phyloP scores from a whole-genome alignment of 2,888 invertebrate genomes.

The Antheraea yamamai region DNA sequence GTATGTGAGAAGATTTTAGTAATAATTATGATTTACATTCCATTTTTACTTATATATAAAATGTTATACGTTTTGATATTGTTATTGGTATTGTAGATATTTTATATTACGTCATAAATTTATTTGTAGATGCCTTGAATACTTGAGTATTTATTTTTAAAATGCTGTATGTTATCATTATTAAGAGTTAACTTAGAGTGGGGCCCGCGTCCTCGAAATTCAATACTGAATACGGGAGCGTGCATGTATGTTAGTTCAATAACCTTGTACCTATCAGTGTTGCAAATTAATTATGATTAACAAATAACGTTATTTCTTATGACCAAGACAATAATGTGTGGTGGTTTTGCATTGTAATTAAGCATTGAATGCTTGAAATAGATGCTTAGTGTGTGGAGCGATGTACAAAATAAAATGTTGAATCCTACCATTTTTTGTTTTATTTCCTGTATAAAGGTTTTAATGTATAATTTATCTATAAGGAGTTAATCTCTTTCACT shows the following conservation, averaged over 20 bases:
- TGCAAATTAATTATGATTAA: constrained; percentile 3
- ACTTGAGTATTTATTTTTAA: background rate
- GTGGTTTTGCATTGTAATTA: constrained; percentile 20
- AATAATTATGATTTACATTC: constrained; percentile 20
- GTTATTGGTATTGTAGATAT: background rate
- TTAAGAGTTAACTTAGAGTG: background rate
- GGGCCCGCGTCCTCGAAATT: background rate
- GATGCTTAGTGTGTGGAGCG: constrained; percentile 9
- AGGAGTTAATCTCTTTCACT: background rate
- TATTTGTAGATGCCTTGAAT: background rate
- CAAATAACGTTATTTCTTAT: constrained; percentile 12
- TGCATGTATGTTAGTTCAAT: background rate
- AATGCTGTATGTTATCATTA: background rate
- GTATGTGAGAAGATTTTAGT: constrained; percentile 14
- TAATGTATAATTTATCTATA: background rate
- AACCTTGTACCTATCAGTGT: background rate
- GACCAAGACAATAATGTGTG: constrained; percentile 26
- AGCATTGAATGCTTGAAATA: constrained; percentile 19
- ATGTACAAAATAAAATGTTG: constrained; percentile 28
- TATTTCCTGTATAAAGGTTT: background rate
- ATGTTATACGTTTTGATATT: constrained; percentile 5
- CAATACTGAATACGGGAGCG: background rate
- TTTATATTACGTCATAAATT: background rate
- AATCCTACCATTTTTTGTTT: constrained; percentile 18
- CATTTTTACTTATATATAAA: constrained; percentile 2